Conservation (phyloP, 2,888 invertebrate species). For the Quadroppia sp. region DNA sequence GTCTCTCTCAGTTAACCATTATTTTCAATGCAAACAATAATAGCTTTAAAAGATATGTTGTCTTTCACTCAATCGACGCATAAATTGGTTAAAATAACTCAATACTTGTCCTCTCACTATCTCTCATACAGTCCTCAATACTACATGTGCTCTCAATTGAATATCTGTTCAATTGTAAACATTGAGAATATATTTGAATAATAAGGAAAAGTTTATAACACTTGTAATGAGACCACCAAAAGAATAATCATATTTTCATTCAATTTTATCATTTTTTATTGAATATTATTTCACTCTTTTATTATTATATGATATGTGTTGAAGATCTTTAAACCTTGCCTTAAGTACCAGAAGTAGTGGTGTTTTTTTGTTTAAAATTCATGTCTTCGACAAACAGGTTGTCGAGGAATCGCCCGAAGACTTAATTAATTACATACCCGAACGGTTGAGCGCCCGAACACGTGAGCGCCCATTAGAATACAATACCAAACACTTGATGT, state of each 20-base stretch:
- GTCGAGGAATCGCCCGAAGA: slow-evolving; percentile 3
- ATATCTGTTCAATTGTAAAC: too few species aligned
- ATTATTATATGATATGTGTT: background rate
- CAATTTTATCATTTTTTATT: too few species aligned
- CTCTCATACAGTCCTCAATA: background rate
- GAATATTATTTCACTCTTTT: background rate
- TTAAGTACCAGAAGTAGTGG: background rate
- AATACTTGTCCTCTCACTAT: slow-evolving; percentile 2
- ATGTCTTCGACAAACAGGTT: background rate
- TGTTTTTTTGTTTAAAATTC: background rate
- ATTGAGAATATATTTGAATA: too few species aligned
- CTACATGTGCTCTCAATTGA: too few species aligned
- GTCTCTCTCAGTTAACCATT: background rate
- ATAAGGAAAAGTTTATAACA: too few species aligned
- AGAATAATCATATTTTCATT: too few species aligned
- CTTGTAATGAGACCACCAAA: too few species aligned
- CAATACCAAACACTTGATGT: background rate
- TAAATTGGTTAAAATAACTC: slow-evolving; percentile 22
- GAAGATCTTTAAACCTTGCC: background rate
- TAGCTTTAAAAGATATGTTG: background rate
- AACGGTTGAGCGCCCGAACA: background rate
- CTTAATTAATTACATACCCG: background rate
- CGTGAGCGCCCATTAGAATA: background rate
- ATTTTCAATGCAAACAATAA: slow-evolving; percentile 17
- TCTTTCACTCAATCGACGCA: slow-evolving; percentile 17